A percentile compares a stretch with the other conserved stretches of the same genome.
These are phyloP conservation scores for Sander vitreus DNA, from an alignment of 2,113 vertebrate species.

Conservation along the genomic window DNA sequence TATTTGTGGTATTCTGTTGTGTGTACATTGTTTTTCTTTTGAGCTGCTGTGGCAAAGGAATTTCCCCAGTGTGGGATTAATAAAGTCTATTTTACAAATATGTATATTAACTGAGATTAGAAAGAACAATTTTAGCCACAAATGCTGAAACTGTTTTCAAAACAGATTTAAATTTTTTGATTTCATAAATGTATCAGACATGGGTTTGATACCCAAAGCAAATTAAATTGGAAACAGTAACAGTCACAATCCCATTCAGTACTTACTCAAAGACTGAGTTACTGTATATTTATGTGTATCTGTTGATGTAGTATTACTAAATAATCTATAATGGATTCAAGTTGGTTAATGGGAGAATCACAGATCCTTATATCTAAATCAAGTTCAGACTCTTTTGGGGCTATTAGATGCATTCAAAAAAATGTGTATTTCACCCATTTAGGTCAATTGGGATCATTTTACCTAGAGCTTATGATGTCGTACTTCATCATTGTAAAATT, in stretches of 20 bases:
- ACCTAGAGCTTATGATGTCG: background rate
- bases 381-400: background rate
- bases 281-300: background rate
- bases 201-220: background rate
- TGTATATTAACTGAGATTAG: background rate
- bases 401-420: background rate
- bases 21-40: too few species aligned
- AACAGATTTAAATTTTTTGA: background rate
- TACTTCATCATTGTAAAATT: background rate
- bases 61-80: too few species aligned
- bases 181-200: background rate
- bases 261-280: background rate
- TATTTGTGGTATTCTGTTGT: too few species aligned
- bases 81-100: too few species aligned
- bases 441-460: background rate
- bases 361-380: background rate
- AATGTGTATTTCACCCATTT: background rate
- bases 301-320: background rate
- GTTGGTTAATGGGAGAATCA: background rate
- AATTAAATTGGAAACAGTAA: background rate
- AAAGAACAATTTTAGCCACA: background rate
- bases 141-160: background rate
- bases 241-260: background rate
- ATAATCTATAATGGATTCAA: background rate
- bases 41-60: too few species aligned